Percentiles rank a stretch among this genome's conserved stretches.
Evolutionary conservation across 1,140 invertebrate species (phyloP).

Genomic region (Neotoxoptera formosana): DNA sequence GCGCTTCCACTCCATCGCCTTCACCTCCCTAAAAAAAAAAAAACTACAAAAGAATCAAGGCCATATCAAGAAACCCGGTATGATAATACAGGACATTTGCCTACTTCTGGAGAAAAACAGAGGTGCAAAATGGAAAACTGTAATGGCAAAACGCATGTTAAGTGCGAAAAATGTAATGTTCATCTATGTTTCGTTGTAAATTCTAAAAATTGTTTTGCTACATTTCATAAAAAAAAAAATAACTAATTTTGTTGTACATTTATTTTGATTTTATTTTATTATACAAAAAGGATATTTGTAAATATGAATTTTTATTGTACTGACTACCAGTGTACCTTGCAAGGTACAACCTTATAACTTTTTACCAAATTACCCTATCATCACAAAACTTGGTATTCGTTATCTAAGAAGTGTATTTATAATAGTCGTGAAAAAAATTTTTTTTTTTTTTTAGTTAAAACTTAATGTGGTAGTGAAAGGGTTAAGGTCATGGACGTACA

Average conservation of each 20-base stretch:
- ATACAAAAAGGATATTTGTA: neutral
- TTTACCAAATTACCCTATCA: neutral
- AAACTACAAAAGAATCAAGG: neutral
- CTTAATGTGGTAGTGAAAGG: neutral
- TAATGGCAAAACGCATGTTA: neutral
- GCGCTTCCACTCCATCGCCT: neutral
- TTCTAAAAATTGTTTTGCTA: neutral
- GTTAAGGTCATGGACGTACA: too few relatives aligned
- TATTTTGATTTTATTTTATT: neutral
- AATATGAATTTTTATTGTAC: neutral
- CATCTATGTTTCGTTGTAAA: neutral
- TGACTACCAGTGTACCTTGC: conserved; percentile 1
- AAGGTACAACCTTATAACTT: conserved; percentile 23
- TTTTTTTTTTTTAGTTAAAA: neutral
- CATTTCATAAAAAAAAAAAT: neutral
- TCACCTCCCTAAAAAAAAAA: neutral
- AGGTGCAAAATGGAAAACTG: neutral
- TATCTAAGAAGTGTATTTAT: conserved; percentile 14
- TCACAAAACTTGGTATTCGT: neutral
- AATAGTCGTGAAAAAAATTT: neutral
- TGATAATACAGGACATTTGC: neutral
- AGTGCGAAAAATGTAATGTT: neutral
- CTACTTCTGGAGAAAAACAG: neutral
- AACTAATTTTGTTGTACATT: neutral
- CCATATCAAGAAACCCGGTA: neutral